Base-by-base conservation (phyloP, 2,113 vertebrate genomes). In the Cyprinus carpio region DNA sequence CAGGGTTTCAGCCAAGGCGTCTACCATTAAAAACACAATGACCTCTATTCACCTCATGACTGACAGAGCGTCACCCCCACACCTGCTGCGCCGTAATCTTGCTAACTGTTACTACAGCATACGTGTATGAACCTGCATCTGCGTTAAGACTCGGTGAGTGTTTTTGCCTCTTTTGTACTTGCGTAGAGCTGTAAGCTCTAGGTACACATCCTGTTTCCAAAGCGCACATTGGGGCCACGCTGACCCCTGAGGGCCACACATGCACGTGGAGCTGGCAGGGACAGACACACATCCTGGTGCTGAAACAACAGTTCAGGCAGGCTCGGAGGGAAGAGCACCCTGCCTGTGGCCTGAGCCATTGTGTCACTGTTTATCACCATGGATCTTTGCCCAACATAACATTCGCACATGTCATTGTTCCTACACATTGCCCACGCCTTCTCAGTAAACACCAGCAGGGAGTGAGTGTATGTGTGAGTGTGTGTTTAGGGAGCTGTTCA, bases 331-430 rank as follows among this genome's bases (percentile, higher is more conserved):
- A 85, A 72, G 37, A 62, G 54, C 43, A 58, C 34, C 81, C 79
- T 29, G 75, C 27, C 62, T 75, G 64, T 29, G 43, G 43, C 82
- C 34, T 77, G 13, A 65, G 64, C 72, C 65, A 86, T 81, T 85
- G 86, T 87, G 81, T 79, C 62, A 81, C 31, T 85, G 58, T 88
- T 90, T 87, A 89, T 85, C 78, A 51, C 72, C 37, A 51, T 83
- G 85, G 86, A 89, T 87, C 69, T 85, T 56, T 90, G 87, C 85
- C 75, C 78, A 81, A 80, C 79, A 85, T 85, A 87, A 88, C 77
- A 87, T 88, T 88, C 78, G 83, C 86, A 85, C 56, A 85, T 74
- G 49, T 75, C 82, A 86, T 87, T 87, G 90, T 92, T 84, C 82
- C 71, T 18, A 27, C 29, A 25, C 84, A 58, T 65, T 76, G 80